phyloP scores from a whole-genome alignment of 2,797 vertebrate species.

The Coccyzus lansbergi region DNA sequence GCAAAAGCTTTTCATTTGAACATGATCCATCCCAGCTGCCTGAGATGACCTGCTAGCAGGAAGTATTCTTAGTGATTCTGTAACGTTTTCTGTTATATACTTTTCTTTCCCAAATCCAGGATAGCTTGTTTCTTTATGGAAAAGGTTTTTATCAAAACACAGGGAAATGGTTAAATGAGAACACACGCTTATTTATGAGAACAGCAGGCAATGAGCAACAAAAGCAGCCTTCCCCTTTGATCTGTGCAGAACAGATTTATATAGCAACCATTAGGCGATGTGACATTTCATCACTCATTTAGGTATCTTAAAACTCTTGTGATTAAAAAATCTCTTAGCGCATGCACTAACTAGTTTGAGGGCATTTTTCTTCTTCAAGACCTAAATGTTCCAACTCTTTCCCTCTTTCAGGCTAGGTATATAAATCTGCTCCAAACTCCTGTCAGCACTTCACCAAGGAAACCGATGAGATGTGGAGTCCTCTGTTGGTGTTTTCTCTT shows the following conservation, averaged over 20 bases:
- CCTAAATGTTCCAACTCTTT: background rate
- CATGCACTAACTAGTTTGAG: background rate
- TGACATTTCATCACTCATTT: conserved; percentile 33
- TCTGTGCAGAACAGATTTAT: conserved; percentile 10
- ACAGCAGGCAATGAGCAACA: conserved; percentile 33
- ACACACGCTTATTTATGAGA: conserved; percentile 12
- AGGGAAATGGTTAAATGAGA: conserved; percentile 22
- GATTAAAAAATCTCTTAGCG: conserved; percentile 18
- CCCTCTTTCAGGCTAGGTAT: background rate
- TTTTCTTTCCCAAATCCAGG: background rate
- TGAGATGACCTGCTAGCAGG: background rate
- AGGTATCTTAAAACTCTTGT: conserved; percentile 12
- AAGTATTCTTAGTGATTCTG: background rate
- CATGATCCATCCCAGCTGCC: background rate
- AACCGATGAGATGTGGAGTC: background rate
- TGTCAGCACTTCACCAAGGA: background rate
- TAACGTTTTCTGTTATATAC: background rate
- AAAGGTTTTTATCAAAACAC: background rate
- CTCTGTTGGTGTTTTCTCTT: conserved; percentile 6
- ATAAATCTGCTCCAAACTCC: background rate
- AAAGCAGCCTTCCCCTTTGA: conserved; percentile 38
- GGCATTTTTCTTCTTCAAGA: conserved; percentile 9
- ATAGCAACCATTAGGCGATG: conserved; percentile 1
- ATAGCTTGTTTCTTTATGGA: background rate
- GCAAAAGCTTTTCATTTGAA: background rate